Evolutionary conservation across 92 coral and sea anemone genomes (phyloP), one percentile per base, ranked within the genome.

Genomic region (Siderastrea radians): DNA sequence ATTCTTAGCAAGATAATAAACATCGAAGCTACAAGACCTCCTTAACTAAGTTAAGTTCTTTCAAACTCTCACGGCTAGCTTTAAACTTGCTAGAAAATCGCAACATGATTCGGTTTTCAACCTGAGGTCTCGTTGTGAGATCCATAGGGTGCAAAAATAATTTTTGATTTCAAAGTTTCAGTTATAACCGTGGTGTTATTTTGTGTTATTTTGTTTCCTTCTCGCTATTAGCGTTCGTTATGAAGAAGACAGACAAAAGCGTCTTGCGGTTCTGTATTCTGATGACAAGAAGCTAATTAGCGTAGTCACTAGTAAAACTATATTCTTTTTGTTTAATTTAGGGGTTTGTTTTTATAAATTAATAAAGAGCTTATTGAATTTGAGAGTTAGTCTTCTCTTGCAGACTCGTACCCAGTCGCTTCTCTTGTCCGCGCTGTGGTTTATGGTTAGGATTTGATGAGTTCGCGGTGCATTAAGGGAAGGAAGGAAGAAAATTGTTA

Each of bases 171-270:
- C 69, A 17, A 45, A 43, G 86, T 44, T 82, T 60, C 65, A n/a
- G 68, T 82, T 46, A 19, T 45, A 66, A 67, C 47, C 14, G 16
- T 60, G 54, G 62, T 51, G 6, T 68, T 51, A 38, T 26, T 26
- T 14, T 53, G 19, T 66, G 38, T 47, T 44, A 3, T 63, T 83
- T 83, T 82, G 14, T 61, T 72, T 9, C 38, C 26, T 78, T 63
- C 7, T 13, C 58, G 72, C 26, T 61, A 8, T 65, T 48, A 15
- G 17, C 87, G 72, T 74, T 64, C 81, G 80, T 26, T 59, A 92
- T 92, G 95, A 92, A 69, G 95, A 92, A 52, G 86, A 55, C 76
- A 81, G 95, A 60, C 49, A 85, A 92, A 92, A 81, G 90, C 94
- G 47, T 7, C 48, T 2, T 47, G 92, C 82, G 77, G 48, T 55